Percentiles rank a stretch among this genome's conserved stretches.
These are phyloP conservation scores for Cerceris ruficornis DNA, from an alignment of 2,888 invertebrate genomes.

Conservation along the genomic window DNA sequence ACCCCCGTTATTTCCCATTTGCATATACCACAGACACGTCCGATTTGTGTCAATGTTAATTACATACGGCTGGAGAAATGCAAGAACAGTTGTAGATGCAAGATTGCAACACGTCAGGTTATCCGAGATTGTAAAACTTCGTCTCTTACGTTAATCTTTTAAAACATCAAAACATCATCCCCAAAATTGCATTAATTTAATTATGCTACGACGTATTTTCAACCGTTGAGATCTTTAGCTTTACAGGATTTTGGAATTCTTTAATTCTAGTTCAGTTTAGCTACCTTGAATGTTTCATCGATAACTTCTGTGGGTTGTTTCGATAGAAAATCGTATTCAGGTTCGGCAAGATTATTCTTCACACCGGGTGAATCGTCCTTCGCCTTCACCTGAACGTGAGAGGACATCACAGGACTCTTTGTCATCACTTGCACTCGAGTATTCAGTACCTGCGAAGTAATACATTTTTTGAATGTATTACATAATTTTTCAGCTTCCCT, in stretches of 20 bases:
- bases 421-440: slow-evolving; percentile 58
- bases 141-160: not conserved
- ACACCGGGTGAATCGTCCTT: slow-evolving; percentile 78
- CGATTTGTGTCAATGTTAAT: slow-evolving; percentile 50
- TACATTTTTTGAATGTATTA: not conserved
- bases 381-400: slow-evolving; percentile 83
- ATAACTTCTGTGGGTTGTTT: slow-evolving; percentile 92
- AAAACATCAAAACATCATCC: too few relatives aligned
- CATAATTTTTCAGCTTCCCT: not conserved
- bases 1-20: slow-evolving; percentile 18
- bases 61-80: slow-evolving; percentile 11
- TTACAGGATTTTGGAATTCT: too few relatives aligned
- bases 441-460: slow-evolving; percentile 23
- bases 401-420: slow-evolving; percentile 82
- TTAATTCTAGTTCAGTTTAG: slow-evolving; percentile 6
- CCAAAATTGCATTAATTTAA: too few relatives aligned
- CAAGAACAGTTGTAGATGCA: slow-evolving; percentile 2
- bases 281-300: slow-evolving; percentile 92
- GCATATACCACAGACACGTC: not conserved
- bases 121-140: not conserved
- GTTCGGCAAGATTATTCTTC: slow-evolving; percentile 90
- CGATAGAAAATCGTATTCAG: slow-evolving; percentile 93
- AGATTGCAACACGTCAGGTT: not conserved
- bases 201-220: too few relatives aligned
- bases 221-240: too few relatives aligned